Conservation (phyloP, 2,888 invertebrate species). For the Cinara cedri region DNA sequence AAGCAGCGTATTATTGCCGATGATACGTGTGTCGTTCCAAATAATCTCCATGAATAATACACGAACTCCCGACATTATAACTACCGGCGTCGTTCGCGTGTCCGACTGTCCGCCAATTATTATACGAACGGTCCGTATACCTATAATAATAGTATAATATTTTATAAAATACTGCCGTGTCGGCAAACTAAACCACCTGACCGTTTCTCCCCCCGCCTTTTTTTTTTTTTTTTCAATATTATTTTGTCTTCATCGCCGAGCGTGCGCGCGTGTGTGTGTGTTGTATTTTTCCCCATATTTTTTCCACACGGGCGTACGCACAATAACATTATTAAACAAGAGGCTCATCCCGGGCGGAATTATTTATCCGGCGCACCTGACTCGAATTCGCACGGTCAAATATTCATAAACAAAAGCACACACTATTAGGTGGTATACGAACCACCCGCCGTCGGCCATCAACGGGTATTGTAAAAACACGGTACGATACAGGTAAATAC, state of each 20-base stretch:
- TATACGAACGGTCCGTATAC: background rate
- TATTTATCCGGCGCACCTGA: constrained; percentile 50
- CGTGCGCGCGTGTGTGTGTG: background rate
- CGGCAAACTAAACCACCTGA: constrained; percentile 18
- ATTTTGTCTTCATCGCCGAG: background rate
- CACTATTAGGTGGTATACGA: too few relatives aligned
- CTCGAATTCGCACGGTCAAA: constrained; percentile 54
- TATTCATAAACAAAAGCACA: constrained; percentile 28
- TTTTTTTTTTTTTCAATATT: background rate
- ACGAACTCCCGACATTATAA: background rate
- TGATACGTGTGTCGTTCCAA: background rate
- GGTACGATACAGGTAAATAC: background rate
- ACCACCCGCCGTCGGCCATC: background rate
- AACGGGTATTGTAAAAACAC: too few relatives aligned
- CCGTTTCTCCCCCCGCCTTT: background rate
- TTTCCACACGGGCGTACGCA: background rate
- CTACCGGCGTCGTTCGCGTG: background rate
- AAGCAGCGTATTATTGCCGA: background rate
- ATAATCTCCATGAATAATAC: background rate
- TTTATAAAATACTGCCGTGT: background rate
- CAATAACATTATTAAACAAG: constrained; percentile 41
- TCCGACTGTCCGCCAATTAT: background rate
- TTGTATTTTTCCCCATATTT: too few relatives aligned
- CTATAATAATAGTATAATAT: background rate
- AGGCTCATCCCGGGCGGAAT: constrained; percentile 40